A percentile compares a stretch with the other conserved stretches of the same genome.
These are phyloP conservation scores for Alloscopus bannaensis DNA, from an alignment of 2,888 invertebrate species.

Conservation along the genomic window DNA sequence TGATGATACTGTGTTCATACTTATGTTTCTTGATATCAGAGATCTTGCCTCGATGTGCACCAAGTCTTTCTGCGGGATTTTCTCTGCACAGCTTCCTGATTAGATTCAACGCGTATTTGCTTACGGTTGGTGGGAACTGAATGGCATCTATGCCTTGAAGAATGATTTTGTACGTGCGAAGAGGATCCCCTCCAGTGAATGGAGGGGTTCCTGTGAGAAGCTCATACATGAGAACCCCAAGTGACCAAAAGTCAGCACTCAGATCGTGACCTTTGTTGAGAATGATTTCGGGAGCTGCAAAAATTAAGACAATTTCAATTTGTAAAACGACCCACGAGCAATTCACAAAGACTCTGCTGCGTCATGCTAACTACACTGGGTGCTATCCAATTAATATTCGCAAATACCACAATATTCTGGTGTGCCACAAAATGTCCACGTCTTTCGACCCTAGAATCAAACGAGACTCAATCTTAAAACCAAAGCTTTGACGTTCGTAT, in stretches of 20 bases:
- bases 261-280: slow-evolving; percentile 86
- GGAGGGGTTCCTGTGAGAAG: slow-evolving; percentile 84
- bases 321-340: not conserved
- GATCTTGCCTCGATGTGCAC: slow-evolving; percentile 94
- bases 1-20: too few species aligned
- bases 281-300: slow-evolving; percentile 92
- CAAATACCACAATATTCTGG: slow-evolving; percentile 82
- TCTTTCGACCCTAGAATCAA: slow-evolving; percentile 82
- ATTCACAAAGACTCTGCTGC: not conserved
- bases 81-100: slow-evolving; percentile 98
- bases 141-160: slow-evolving; percentile 98
- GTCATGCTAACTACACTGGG: too few species aligned
- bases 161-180: slow-evolving; percentile 99
- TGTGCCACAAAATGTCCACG: slow-evolving; percentile 97
- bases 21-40: slow-evolving; percentile 98
- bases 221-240: slow-evolving; percentile 92
- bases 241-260: slow-evolving; percentile 95
- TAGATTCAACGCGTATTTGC: slow-evolving; percentile 93
- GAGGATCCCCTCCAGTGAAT: slow-evolving; percentile 87
- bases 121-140: slow-evolving; percentile 95
- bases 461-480: slow-evolving; percentile 75
- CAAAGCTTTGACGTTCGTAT: too few species aligned
- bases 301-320: slow-evolving; percentile 11
- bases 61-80: slow-evolving; percentile 97
- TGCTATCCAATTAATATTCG: too few species aligned